Conservation (phyloP, 2,797 vertebrate genomes). For the Melanotaenia trifasciata region DNA sequence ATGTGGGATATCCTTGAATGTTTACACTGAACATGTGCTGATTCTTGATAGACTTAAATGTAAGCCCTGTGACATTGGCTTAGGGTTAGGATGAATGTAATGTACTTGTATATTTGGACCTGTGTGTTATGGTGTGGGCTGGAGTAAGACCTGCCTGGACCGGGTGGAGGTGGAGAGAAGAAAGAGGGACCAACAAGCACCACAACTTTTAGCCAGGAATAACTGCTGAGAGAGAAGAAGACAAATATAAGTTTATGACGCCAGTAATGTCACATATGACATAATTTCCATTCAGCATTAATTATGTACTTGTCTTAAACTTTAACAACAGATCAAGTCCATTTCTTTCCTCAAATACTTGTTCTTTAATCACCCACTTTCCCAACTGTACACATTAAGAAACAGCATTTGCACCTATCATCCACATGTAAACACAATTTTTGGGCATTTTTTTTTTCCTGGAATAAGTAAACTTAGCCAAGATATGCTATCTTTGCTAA, state of each 20-base stretch:
- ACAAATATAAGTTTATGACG: too few species aligned
- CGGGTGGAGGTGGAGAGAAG: too few species aligned
- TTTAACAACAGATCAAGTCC: not conserved
- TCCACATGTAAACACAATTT: too few species aligned
- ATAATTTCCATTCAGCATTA: too few species aligned
- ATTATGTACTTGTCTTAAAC: not conserved
- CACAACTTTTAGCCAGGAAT: not conserved
- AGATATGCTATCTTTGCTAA: too few species aligned
- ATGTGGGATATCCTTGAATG: slow-evolving; percentile 51
- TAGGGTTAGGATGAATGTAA: not conserved
- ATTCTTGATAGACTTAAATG: slow-evolving; percentile 65
- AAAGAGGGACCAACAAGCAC: not conserved
- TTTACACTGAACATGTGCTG: slow-evolving; percentile 71
- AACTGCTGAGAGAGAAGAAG: too few species aligned
- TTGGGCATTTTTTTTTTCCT: too few species aligned
- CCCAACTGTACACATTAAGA: too few species aligned
- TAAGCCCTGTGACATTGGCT: slow-evolving; percentile 50
- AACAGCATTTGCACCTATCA: too few species aligned
- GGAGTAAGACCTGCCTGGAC: too few species aligned
- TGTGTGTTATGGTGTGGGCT: not conserved
- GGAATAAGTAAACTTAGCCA: too few species aligned
- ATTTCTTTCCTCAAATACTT: not conserved
- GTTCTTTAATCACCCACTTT: not conserved
- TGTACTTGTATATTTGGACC: not conserved
- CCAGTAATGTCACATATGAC: too few species aligned